Conservation (phyloP, 2,113 vertebrate species). For the Coreoperca whiteheadi region DNA sequence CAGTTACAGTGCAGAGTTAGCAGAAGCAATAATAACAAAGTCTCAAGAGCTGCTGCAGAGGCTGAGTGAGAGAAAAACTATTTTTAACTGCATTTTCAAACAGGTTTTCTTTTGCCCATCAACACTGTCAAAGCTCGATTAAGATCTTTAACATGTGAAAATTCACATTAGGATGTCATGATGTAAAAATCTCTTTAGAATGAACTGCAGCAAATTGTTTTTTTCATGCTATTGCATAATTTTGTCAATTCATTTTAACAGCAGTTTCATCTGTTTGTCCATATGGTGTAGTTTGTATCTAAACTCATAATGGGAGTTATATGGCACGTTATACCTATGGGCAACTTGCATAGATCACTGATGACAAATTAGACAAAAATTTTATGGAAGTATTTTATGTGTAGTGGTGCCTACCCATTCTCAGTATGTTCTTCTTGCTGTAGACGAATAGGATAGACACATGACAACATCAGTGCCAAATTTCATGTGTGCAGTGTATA, state of each 20-base stretch:
- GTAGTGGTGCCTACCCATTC: background rate
- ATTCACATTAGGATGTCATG: slow-evolving; percentile 15
- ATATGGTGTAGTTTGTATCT: slow-evolving; percentile 46
- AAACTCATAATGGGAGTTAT: slow-evolving; percentile 48
- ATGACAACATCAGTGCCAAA: slow-evolving; percentile 33
- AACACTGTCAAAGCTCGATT: slow-evolving; percentile 43
- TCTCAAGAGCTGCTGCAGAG: slow-evolving; percentile 14
- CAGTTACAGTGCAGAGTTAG: slow-evolving; percentile 22
- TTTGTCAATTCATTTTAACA: slow-evolving; percentile 19
- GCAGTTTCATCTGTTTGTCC: slow-evolving; percentile 43
- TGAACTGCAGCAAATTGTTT: slow-evolving; percentile 15
- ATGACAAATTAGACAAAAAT: slow-evolving; percentile 43
- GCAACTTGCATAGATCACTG: slow-evolving; percentile 27
- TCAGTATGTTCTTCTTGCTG: background rate
- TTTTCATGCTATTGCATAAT: slow-evolving; percentile 20
- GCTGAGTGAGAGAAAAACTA: slow-evolving; percentile 25
- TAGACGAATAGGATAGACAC: slow-evolving; percentile 23
- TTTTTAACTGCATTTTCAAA: slow-evolving; percentile 34
- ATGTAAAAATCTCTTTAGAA: slow-evolving; percentile 19
- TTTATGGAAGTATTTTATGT: slow-evolving; percentile 34
- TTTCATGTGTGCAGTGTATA: slow-evolving; percentile 56
- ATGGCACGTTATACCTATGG: slow-evolving; percentile 27
- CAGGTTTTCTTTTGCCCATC: slow-evolving; percentile 36
- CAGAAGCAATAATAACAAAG: slow-evolving; percentile 37
- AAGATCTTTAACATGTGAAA: slow-evolving; percentile 31